Base-by-base conservation (phyloP, 2,797 vertebrate genomes). In the Aldrovandia affinis region DNA sequence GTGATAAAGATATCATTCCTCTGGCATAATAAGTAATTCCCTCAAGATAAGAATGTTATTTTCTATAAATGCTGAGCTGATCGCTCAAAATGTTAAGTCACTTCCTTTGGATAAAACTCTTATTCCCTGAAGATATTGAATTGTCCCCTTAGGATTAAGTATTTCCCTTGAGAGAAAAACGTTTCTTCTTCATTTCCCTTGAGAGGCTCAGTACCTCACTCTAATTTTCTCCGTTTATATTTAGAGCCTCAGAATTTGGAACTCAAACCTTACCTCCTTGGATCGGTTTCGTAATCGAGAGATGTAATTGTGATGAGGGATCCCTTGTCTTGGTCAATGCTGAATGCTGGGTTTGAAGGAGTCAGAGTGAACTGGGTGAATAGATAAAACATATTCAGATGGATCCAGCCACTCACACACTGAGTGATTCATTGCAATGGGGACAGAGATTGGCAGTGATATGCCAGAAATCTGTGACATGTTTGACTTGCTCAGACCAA, bases 251-350 rank as follows among this genome's bases (percentile, higher is more conserved):
- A 18, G 68, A 73, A 22, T 57, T 25, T 55, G 81, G 33, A 68
- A 6, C 5, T 4, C 7, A 18, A 42, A 59, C 7, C 42, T 85
- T 85, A 86, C 87, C 86, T 86, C 55, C 68, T 84, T n/a, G 79
- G 81, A 52, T 83, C 84, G 25, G 75, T 86, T 39, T 82, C 54
- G 33, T 87, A 87, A 80, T 86, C 59, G 33, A 88, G 78, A 33
- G 36, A 20, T 78, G 85, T 86, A 25, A 80, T 86, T 68, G 87
- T 83, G 22, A 84, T 83, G 80, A 89, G 14, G 30, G 55, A 78
- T n/a, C 85, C 84, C 42, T 77, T 86, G 5, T n/a, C 50, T 36
- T 22, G 12, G 36, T 87, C 70, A 9, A 86, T 80, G 5, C 4
- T 85, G 80, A 89, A 89, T 47, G 47, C 63, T 75, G 75, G 15